Conservation (phyloP, 2,888 invertebrate genomes). For the Bruchidius siliquastri region DNA sequence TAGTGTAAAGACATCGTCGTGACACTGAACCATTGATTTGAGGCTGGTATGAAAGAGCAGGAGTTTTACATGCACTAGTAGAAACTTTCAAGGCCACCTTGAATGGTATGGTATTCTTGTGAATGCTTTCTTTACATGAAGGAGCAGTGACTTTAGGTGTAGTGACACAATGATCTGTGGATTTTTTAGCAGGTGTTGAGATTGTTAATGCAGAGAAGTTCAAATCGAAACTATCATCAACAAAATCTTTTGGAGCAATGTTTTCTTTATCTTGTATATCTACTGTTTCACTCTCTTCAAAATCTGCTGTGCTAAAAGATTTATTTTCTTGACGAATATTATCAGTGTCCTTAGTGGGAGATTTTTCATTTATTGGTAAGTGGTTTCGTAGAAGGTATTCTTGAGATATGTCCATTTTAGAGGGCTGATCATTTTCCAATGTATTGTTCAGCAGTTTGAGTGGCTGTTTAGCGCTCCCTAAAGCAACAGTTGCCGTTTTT, state of each 20-base stretch:
- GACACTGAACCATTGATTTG: conserved; percentile 8
- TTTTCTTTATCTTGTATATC: conserved; percentile 15
- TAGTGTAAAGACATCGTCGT: conserved; percentile 7
- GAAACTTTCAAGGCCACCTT: conserved; percentile 20
- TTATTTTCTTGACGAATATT: neutral
- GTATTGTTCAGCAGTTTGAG: too few species aligned
- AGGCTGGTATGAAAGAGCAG: conserved; percentile 10
- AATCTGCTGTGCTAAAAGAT: neutral
- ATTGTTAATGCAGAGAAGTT: conserved; percentile 21
- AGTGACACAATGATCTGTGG: neutral
- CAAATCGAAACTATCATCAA: conserved; percentile 27
- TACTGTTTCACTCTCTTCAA: neutral
- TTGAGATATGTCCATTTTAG: too few species aligned
- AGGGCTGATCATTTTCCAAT: too few species aligned
- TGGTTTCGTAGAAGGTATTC: too few species aligned
- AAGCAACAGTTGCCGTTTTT: too few species aligned
- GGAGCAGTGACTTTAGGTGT: conserved; percentile 5
- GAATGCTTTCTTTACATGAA: neutral
- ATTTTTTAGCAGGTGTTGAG: conserved; percentile 17
- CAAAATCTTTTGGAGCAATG: conserved; percentile 8
- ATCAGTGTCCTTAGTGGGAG: too few species aligned
- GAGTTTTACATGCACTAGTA: conserved; percentile 6
- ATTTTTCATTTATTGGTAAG: too few species aligned
- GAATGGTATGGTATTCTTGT: conserved; percentile 14
- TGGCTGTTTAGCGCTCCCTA: too few species aligned